Percentiles rank a stretch among this genome's conserved stretches.
Evolutionary conservation across 92 coral and sea anemone genomes (phyloP).

Genomic region (Phymanthus crucifer): DNA sequence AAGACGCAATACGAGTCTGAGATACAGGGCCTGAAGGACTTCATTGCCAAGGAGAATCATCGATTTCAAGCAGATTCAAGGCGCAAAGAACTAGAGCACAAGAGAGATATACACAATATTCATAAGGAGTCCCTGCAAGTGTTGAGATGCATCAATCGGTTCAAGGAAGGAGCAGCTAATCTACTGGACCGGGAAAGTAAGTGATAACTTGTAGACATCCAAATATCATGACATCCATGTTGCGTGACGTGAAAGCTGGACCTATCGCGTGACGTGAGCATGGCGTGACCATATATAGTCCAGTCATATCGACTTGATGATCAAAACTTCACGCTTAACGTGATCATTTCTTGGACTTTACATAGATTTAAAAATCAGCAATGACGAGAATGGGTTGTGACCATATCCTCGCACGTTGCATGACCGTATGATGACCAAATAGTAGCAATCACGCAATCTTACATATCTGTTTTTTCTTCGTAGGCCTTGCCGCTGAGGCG

Average conservation of each 20-base stretch:
- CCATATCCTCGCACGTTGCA: too few species aligned
- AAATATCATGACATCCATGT: not conserved
- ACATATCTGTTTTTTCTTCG: not conserved
- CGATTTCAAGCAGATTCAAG: conserved; percentile 84
- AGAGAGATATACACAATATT: conserved; percentile 77
- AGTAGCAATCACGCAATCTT: not conserved
- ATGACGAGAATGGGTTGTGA: too few species aligned
- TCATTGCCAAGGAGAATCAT: conserved; percentile 69
- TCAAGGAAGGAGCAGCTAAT: conserved; percentile 84
- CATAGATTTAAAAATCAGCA: too few species aligned
- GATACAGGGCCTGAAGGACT: conserved; percentile 79
- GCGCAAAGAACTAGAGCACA: conserved; percentile 80
- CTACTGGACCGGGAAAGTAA: conserved; percentile 90
- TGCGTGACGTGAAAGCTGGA: not conserved
- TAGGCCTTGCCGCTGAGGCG: conserved; percentile 76
- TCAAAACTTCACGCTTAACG: not conserved
- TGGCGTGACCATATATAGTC: too few species aligned
- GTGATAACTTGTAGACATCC: conserved; percentile 12
- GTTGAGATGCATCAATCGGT: conserved; percentile 86
- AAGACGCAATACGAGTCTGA: conserved; percentile 78
- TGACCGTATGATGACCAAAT: not conserved
- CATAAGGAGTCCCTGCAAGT: conserved; percentile 86
- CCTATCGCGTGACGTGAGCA: not conserved
- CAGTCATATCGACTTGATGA: not conserved
- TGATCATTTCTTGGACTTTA: too few species aligned